Evolutionary conservation across 2,797 vertebrate genomes (phyloP).

Genomic region (Sebastiscus albofasciatus): DNA sequence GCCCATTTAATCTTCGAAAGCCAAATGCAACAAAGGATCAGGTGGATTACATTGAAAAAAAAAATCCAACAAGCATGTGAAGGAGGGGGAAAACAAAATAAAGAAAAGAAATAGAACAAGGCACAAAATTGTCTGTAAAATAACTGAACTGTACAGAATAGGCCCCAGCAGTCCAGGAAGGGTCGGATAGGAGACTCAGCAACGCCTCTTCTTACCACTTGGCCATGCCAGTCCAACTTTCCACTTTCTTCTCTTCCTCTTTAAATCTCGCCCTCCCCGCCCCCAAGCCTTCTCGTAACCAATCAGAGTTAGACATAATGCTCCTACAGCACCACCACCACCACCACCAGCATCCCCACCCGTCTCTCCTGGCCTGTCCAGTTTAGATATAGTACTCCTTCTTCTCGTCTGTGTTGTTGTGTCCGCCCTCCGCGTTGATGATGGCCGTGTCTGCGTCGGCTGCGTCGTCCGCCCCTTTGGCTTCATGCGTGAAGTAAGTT

Average conservation of each 20-base stretch:
- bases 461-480: constrained; percentile 99
- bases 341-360: constrained; percentile 56
- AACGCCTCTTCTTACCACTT: constrained; percentile 61
- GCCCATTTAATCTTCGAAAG: constrained; percentile 63
- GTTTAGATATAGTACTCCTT: constrained; percentile 99
- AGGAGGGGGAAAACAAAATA: constrained; percentile 49
- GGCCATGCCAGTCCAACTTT: constrained; percentile 80
- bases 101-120: constrained; percentile 93
- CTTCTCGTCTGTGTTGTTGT: constrained; percentile 99
- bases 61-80: constrained; percentile 68
- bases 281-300: constrained; percentile 81
- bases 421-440: constrained; percentile 99
- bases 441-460: constrained; percentile 98
- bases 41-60: constrained; percentile 66
- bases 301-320: constrained; percentile 80
- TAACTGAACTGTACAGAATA: constrained; percentile 94
- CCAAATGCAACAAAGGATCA: constrained; percentile 68
- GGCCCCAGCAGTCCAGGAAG: constrained; percentile 86
- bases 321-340: constrained; percentile 48
- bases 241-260: constrained; percentile 48
- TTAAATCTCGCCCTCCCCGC: constrained; percentile 57
- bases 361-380: constrained; percentile 72
- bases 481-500: constrained; percentile 99
- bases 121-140: constrained; percentile 99
- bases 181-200: constrained; percentile 91